These are phyloP conservation scores for Drosophila novamexicana DNA, from an alignment of 1,140 invertebrate species.

Conservation along the genomic window DNA sequence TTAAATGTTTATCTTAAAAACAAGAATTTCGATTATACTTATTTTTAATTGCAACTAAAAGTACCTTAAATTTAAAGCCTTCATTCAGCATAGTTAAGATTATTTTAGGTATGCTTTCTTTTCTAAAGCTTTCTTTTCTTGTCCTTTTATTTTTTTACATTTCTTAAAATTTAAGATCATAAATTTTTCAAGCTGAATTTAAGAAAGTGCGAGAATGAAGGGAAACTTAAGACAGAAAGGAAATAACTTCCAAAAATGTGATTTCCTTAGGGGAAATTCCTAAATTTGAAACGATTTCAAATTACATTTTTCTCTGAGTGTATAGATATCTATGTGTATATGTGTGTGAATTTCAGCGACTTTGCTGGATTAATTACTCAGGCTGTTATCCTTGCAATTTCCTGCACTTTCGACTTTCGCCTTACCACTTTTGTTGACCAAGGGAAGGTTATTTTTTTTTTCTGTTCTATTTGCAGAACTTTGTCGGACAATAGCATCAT, in stretches of 20 bases:
- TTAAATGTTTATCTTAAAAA: no score
- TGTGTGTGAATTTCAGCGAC: conserved; percentile 43
- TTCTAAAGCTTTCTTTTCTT: no score
- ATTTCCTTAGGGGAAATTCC: no score
- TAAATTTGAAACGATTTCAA: not conserved
- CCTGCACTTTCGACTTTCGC: conserved; percentile 59
- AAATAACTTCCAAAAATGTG: no score
- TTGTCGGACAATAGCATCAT: conserved; percentile 86
- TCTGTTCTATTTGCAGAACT: conserved; percentile 85
- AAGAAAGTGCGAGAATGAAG: not conserved
- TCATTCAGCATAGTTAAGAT: no score
- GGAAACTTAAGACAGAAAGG: not conserved
- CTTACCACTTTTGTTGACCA: conserved; percentile 70
- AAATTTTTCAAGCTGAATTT: no score
- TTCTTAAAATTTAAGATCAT: no score
- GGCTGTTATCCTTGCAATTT: conserved; percentile 70
- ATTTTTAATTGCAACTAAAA: no score
- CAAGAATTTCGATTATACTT: no score
- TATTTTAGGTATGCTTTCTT: no score
- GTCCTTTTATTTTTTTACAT: no score
- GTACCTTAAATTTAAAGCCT: no score
- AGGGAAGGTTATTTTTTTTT: conserved; percentile 52
- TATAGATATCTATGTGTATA: not conserved
- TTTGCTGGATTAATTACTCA: conserved; percentile 73
- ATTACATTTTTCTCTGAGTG: not conserved